Base-by-base conservation (phyloP, 2,113 vertebrate species). In the Gobiocypris rarus region DNA sequence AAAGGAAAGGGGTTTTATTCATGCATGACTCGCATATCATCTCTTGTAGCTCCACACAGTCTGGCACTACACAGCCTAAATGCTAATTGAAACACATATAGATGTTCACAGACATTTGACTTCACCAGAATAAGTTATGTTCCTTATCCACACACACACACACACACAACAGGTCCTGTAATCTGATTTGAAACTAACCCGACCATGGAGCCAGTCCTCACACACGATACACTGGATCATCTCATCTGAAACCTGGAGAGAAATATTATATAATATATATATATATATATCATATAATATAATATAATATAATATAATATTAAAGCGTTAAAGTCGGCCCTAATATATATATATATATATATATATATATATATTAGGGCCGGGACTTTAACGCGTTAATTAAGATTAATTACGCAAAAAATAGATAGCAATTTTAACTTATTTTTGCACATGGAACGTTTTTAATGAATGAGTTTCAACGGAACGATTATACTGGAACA, bases 221-320 rank as follows among this genome's bases (percentile, higher is more conserved):
- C 98, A 99, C 70, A 97, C 94, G 69, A 99, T 92, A 91, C 98
- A 99, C 4, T 99, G 98, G 88, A 99, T 98, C 98, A 99, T 99
- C 94, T 99, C 97, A 88, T 99, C 98, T 86, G 95, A 86, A 91
- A 95, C 92, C 92, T 96, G 24, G 58, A 22, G 28, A 43, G 3
- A n/a, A n/a, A n/a, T n/a, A n/a, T n/a, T n/a, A n/a, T n/a, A n/a
- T n/a, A n/a, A n/a, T n/a, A n/a, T n/a, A n/a, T n/a, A n/a, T n/a
- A n/a, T n/a, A n/a, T n/a, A n/a, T n/a, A n/a, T n/a, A n/a, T n/a
- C n/a, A n/a, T n/a, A n/a, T n/a, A n/a, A n/a, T n/a, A n/a, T n/a
- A n/a, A n/a, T n/a, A n/a, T n/a, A n/a, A n/a, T n/a, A n/a, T n/a
- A n/a, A n/a, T n/a, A n/a, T n/a, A n/a, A n/a, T n/a, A n/a, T n/a